Evolutionary conservation across 2,888 invertebrate genomes (phyloP).

Genomic region (Alsophila aescularia): DNA sequence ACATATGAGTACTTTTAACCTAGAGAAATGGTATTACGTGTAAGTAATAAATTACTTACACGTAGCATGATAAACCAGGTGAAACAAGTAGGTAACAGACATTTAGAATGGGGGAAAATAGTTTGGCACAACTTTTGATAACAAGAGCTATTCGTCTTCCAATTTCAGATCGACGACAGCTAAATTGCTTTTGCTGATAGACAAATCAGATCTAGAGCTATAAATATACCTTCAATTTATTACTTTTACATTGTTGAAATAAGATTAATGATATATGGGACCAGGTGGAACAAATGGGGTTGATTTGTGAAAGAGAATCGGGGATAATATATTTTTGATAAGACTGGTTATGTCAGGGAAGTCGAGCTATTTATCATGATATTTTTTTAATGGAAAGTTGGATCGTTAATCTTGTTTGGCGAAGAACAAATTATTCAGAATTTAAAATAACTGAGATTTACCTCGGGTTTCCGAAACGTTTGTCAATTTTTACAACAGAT

Average conservation of each 20-base stretch:
- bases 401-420: slow-evolving; percentile 3
- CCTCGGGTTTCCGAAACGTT: too few relatives aligned
- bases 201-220: not conserved
- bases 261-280: slow-evolving; percentile 7
- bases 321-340: slow-evolving; percentile 26
- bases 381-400: not conserved
- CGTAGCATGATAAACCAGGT: too few relatives aligned
- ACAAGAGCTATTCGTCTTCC: not conserved
- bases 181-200: slow-evolving; percentile 4
- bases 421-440: not conserved
- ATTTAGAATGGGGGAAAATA: too few relatives aligned
- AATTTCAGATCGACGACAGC: not conserved
- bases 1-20: too few relatives aligned
- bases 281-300: slow-evolving; percentile 12
- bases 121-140: not conserved
- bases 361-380: slow-evolving; percentile 1
- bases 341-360: slow-evolving; percentile 19
- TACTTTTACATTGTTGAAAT: not conserved
- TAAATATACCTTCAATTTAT: not conserved
- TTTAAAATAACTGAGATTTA: too few relatives aligned
- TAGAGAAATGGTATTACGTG: too few relatives aligned
- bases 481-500: too few relatives aligned
- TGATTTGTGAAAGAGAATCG: slow-evolving; percentile 5
- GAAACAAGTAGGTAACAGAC: too few relatives aligned
- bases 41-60: too few relatives aligned